Conservation (phyloP, 2,113 vertebrate genomes). For the Typhlomys cinereus region DNA sequence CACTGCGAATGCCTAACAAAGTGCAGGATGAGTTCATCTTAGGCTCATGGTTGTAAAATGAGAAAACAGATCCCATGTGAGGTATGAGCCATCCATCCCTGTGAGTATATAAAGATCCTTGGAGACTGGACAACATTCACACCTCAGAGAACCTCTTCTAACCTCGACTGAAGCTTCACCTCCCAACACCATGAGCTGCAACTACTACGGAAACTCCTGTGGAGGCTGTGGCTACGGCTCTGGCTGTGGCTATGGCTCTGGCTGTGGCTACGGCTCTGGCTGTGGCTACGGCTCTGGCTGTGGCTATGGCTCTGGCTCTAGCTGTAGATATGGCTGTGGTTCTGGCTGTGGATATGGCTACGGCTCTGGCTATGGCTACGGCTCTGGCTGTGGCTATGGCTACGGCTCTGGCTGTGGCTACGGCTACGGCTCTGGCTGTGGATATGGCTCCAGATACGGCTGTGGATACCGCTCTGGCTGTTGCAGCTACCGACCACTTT, state of each 20-base stretch:
- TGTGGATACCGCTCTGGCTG: neutral
- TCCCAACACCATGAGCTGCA: neutral
- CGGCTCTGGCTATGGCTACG: neutral
- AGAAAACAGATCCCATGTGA: neutral
- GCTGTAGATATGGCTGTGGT: neutral
- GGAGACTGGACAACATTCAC: neutral
- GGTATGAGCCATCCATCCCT: neutral
- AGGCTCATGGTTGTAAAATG: no score
- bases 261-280: neutral
- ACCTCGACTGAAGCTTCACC: neutral
- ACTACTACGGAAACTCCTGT: neutral
- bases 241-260: neutral
- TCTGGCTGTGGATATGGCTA: neutral
- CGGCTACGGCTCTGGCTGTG: neutral
- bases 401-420: neutral
- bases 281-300: neutral
- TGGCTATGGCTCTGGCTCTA: neutral
- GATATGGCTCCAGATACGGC: neutral
- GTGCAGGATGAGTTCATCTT: no score
- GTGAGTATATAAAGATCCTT: slow-evolving; percentile 3
- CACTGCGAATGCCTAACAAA: no score
- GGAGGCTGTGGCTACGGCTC: neutral
- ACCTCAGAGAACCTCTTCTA: neutral
- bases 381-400: neutral
- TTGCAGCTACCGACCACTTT: no score